These are phyloP conservation scores for Sinocyclocheilus anshuiensis DNA, from an alignment of 2,113 vertebrate genomes.

Conservation along the genomic window DNA sequence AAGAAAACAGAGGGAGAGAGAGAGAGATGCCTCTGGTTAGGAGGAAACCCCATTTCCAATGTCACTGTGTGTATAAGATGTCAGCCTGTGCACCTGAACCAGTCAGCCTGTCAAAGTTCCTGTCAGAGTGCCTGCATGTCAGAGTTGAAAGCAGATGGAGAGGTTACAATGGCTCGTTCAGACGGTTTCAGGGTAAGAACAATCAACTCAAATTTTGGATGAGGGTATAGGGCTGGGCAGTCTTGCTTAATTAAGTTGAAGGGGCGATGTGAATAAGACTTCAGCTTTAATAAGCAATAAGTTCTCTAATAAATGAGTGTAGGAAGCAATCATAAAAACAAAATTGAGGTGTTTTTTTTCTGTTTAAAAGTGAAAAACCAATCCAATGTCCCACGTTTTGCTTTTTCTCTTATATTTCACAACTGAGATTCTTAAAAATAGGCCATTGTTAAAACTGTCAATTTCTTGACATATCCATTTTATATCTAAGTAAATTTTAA, in stretches of 20 bases:
- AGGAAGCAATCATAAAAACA: too few relatives aligned
- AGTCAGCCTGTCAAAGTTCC: constrained; percentile 30
- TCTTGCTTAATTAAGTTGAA: not conserved
- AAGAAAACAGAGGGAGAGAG: not conserved
- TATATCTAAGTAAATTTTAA: too few relatives aligned
- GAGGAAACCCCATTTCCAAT: constrained; percentile 35
- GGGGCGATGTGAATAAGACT: not conserved
- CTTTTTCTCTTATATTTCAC: too few relatives aligned
- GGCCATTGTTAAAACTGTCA: too few relatives aligned
- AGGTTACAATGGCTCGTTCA: constrained; percentile 39
- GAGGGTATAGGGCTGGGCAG: not conserved
- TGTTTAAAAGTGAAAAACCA: too few relatives aligned
- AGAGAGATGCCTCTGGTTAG: constrained; percentile 42
- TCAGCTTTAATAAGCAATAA: not conserved
- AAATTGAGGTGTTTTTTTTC: too few relatives aligned
- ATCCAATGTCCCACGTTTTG: too few relatives aligned
- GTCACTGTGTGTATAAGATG: constrained; percentile 46
- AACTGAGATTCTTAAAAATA: too few relatives aligned
- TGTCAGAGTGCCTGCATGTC: constrained; percentile 28
- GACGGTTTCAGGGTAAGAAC: constrained; percentile 48
- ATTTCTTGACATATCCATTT: too few relatives aligned
- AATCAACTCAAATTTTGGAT: not conserved
- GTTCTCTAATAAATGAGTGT: too few relatives aligned
- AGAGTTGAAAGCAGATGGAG: constrained; percentile 36
- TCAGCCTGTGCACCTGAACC: constrained; percentile 14